A percentile compares a stretch with the other conserved stretches of the same genome.
Evolutionary conservation across 2,888 invertebrate species (phyloP).

Genomic region (Pristionchus arcanus): DNA sequence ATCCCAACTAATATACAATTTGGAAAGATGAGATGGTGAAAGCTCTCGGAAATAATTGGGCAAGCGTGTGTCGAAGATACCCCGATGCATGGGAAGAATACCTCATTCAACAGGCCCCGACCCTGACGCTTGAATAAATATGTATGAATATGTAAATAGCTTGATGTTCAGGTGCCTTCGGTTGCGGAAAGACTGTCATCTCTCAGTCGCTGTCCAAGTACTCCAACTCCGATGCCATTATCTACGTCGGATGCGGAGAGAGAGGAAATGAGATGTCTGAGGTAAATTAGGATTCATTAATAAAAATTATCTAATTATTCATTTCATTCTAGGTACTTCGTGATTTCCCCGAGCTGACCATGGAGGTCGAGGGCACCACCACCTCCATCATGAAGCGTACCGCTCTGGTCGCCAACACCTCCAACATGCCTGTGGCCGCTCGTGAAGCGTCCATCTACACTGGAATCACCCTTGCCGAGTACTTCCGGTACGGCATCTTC

Average conservation of each 20-base stretch:
- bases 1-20: too few relatives aligned
- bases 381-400: slow-evolving; percentile 99
- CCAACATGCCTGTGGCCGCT: slow-evolving; percentile 99
- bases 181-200: slow-evolving; percentile 99
- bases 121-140: too few relatives aligned
- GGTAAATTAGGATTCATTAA: slow-evolving; percentile 66
- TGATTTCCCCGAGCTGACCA: slow-evolving; percentile 97
- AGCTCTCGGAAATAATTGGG: too few relatives aligned
- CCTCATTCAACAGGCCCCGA: too few relatives aligned
- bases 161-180: slow-evolving; percentile 94
- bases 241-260: slow-evolving; percentile 99
- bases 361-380: slow-evolving; percentile 93
- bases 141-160: background rate
- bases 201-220: slow-evolving; percentile 99
- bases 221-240: slow-evolving; percentile 98
- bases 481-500: slow-evolving; percentile 81
- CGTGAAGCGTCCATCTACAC: slow-evolving; percentile 99
- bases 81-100: too few relatives aligned
- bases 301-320: background rate
- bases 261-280: slow-evolving; percentile 99
- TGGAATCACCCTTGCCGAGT: slow-evolving; percentile 98
- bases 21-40: too few relatives aligned
- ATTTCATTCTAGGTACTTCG: slow-evolving; percentile 84
- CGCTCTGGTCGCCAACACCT: slow-evolving; percentile 98
- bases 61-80: too few relatives aligned